A percentile compares a stretch with the other conserved stretches of the same genome.
phyloP scores from a whole-genome alignment of 2,113 vertebrate genomes.

The Ictalurus furcatus region DNA sequence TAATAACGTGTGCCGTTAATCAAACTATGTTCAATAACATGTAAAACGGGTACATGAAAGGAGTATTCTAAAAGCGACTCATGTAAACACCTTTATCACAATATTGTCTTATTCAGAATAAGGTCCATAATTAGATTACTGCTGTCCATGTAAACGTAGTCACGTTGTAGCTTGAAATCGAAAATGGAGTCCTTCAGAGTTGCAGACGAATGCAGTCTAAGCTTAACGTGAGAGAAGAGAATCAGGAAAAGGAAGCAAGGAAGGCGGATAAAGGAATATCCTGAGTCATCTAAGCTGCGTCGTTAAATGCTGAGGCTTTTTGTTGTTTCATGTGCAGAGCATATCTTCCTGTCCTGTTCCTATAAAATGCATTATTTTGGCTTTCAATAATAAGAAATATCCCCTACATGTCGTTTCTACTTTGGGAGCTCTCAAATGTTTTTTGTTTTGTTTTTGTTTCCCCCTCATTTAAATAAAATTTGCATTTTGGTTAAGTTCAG shows the following conservation, averaged over 20 bases:
- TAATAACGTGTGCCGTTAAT: no score
- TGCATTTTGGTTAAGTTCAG: neutral
- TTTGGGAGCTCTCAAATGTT: neutral
- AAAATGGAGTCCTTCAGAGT: neutral
- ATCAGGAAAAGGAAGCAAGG: neutral
- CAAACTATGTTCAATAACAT: no score
- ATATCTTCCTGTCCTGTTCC: neutral
- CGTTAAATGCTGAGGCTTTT: neutral
- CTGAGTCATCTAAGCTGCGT: neutral
- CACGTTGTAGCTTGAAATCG: neutral
- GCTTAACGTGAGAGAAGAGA: neutral
- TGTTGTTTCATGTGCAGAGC: neutral
- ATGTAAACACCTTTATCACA: no score
- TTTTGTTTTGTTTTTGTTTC: no score
- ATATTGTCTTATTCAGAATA: no score
- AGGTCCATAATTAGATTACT: no score
- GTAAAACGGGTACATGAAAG: no score
- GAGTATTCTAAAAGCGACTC: no score
- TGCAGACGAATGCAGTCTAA: neutral
- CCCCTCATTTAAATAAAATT: neutral
- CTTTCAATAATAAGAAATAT: neutral
- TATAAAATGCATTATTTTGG: neutral
- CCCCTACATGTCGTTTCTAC: neutral
- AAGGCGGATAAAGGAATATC: neutral
- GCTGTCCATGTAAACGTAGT: no score